Percentiles rank a stretch among this genome's conserved stretches.
Evolutionary conservation across 1,140 invertebrate genomes (phyloP).

Genomic region (Aphis gossypii): DNA sequence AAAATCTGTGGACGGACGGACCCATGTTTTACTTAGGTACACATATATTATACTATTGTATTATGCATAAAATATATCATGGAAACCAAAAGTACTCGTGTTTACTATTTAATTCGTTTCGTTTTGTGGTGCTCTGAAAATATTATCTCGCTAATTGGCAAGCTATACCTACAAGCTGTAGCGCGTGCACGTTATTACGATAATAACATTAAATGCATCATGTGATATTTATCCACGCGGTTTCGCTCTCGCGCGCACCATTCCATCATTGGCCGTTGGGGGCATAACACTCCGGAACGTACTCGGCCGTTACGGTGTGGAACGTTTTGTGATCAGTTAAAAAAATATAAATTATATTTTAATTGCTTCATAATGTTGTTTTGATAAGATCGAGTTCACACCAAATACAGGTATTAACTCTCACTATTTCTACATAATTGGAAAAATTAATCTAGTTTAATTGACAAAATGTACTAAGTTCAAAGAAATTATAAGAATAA

Average conservation of each 20-base stretch:
- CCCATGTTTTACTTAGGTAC: not conserved
- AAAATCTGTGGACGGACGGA: not conserved
- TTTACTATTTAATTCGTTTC: not conserved
- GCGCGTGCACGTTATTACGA: not conserved
- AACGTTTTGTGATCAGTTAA: not conserved
- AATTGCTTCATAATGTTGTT: not conserved
- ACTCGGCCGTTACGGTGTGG: not conserved
- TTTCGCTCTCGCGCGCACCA: not conserved
- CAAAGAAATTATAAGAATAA: too few species aligned
- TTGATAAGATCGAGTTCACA: not conserved
- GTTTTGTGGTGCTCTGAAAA: not conserved
- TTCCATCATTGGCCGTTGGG: not conserved
- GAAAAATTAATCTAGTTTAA: too few species aligned
- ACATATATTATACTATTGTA: not conserved
- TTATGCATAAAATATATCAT: not conserved
- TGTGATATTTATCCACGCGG: not conserved
- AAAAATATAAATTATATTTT: not conserved
- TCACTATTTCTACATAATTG: not conserved
- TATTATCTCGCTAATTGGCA: not conserved
- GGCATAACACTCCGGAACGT: not conserved
- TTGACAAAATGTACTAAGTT: too few species aligned
- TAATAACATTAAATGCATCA: not conserved
- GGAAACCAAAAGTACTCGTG: not conserved
- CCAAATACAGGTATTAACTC: not conserved
- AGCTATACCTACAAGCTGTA: not conserved